phyloP scores from a whole-genome alignment of 2,888 invertebrate species.

The Chrysolina americana region DNA sequence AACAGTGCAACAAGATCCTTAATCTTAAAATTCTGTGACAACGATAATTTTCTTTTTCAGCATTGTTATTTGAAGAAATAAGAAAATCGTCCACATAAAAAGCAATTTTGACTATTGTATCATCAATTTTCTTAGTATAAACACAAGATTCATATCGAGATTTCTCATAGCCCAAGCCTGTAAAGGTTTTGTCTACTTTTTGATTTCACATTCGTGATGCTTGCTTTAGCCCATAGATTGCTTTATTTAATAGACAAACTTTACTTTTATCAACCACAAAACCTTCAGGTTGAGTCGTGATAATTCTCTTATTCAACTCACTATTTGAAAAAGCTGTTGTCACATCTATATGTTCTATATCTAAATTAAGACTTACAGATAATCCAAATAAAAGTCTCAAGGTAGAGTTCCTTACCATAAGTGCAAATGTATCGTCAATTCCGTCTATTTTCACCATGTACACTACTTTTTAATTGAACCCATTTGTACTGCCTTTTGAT shows the following conservation, averaged over 20 bases:
- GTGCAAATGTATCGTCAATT: no score
- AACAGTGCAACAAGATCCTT: no score
- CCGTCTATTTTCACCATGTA: no score
- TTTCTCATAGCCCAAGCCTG: constrained; percentile 10
- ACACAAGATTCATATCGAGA: constrained; percentile 13
- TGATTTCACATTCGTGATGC: constrained; percentile 13
- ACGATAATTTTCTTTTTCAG: not conserved
- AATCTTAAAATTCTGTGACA: no score
- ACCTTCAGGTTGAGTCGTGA: constrained; percentile 6
- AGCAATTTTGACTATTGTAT: constrained; percentile 10
- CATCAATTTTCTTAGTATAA: constrained; percentile 6
- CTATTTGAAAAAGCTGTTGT: not conserved
- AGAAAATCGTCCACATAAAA: constrained; percentile 7
- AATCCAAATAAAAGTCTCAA: no score
- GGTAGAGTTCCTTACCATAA: no score
- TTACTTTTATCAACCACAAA: constrained; percentile 6
- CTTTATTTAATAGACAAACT: constrained; percentile 8
- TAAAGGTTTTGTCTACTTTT: constrained; percentile 10
- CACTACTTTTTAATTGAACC: no score
- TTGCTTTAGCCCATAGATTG: constrained; percentile 8
- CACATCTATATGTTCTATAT: not conserved
- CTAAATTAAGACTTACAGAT: no score
- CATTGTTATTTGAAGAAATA: not conserved
- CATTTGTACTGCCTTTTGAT: no score
- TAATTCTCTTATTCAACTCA: not conserved